Percentiles rank a stretch among this genome's conserved stretches.
These are phyloP conservation scores for Rhopalosiphum nymphaeae DNA, from an alignment of 2,888 invertebrate genomes.

Conservation along the genomic window DNA sequence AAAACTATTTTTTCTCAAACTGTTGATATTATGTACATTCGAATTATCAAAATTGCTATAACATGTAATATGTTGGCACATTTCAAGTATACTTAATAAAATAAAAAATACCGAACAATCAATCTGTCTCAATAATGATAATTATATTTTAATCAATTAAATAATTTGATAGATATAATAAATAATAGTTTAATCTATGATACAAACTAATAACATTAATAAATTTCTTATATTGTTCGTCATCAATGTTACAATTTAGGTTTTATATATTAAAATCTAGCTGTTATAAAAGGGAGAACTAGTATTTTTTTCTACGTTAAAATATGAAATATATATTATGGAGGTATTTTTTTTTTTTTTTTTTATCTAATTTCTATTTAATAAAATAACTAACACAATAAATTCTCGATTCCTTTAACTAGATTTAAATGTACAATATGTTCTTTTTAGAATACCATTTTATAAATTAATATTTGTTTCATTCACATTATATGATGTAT, in stretches of 20 bases:
- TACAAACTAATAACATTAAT: not conserved
- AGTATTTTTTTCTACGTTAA: not conserved
- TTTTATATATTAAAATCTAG: not conserved
- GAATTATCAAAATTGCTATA: not conserved
- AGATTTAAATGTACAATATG: not conserved
- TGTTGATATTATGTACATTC: too few relatives aligned
- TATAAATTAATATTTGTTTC: not conserved
- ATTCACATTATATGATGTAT: not conserved
- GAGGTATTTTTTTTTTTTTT: not conserved
- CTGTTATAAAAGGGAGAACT: not conserved
- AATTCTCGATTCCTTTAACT: not conserved
- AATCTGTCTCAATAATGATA: not conserved
- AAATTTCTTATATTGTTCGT: not conserved
- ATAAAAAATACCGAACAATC: not conserved
- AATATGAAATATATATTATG: not conserved
- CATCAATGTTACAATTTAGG: not conserved
- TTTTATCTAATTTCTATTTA: not conserved
- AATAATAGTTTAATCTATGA: not conserved
- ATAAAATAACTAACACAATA: not conserved
- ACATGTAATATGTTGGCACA: not conserved
- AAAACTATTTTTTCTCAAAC: too few relatives aligned
- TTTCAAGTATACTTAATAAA: not conserved
- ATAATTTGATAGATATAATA: not conserved
- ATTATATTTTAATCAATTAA: not conserved
- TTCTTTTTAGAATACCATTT: not conserved